Evolutionary conservation across 53 echinoderm and acorn worm species (phyloP), one percentile per base, ranked within the genome.

Genomic region (Paelopatides confundens): DNA sequence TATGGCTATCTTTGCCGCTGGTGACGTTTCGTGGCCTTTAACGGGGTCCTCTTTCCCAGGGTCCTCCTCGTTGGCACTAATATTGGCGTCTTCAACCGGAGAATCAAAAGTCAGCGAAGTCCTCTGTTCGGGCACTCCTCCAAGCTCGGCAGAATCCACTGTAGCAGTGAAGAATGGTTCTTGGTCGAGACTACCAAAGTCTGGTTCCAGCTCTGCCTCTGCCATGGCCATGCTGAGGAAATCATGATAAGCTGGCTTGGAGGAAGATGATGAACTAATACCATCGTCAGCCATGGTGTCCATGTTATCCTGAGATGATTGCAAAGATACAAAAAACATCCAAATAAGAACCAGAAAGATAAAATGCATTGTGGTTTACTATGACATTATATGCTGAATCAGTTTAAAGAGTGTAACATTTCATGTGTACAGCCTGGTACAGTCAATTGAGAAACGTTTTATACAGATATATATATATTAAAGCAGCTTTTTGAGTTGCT

Each of bases 191-290:
- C 58, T 58, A 37, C 64, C 65, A 31, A 63, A 65, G 26, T 63
- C 63, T 83, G 84, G 84, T 28, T 83, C 84, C 63, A 83, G 84
- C n/a, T 83, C 40, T n/a, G 84, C 84, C 40, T 83, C 84, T 63
- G 84, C 84, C 84, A 83, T 63, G 26, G 84, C 84, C 84, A 83
- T 83, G 65, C 84, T 83, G 84, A 83, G 84, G 63, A 83, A 83
- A 30, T 83, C 84, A 24, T 36, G 84, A 58, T 64, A 83, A 0
- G 63, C 35, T 39, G 84, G 84, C 26, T 83, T 83, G 37, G 84
- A 40, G 65, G 84, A 63, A 13, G 63, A 37, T 54, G 81, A 54
- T 32, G 31, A 47, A 49, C 34, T 5, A 27, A 43, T 35, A 38
- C 13, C 40, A 39, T 39, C 74, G 13, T 79, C 79, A 27, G 29